Base-by-base conservation (phyloP, 92 coral and sea anemone species). In the Porites rus region DNA sequence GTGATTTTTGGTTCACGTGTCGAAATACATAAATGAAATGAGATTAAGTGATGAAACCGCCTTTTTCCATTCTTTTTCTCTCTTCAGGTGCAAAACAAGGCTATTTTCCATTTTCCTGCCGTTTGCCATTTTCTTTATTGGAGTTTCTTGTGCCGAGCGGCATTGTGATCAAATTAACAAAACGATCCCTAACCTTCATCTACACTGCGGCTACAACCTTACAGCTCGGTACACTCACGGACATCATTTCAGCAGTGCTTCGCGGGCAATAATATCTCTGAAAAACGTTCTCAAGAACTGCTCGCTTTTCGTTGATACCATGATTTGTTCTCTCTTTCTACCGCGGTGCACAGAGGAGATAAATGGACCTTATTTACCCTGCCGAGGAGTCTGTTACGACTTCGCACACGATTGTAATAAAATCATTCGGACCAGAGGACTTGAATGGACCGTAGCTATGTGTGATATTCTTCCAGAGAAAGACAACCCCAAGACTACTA, bases 321-420 rank as follows among this genome's bases (percentile, higher is more conserved):
- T 92, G 86, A 61, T 82, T 10, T 92, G 95, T 58, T 86, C 95
- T 21, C 74, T 85, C 4, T 90, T 76, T 56, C 50, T 92, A 17
- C 95, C 95, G 28, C 86, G 92, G 19, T 92, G 95, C 25, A 84
- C 67, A 11, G 88, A 86, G 76, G 91, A 88, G 12, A 76, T 92
- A 64, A 43, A 54, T 6, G 92, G 90, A 10, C 95, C 95, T 10
- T 84, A 74, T 67, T 56, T 92, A 6, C 95, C 95, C 17, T 92
- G 95, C 46, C 82, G 89, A 61, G 86, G 84, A 21, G 95, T 92
- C 18, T 92, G 95, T 50, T 62, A 90, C 62, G 86, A 92, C 28
- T 82, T 66, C 28, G 84, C 87, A 10, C 54, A 79, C 18, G 74
- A 82, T 24, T 92, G 95, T 54, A 38, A 59, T 17, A 64, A 81